Evolutionary conservation across 2,797 vertebrate species (phyloP), one percentile per base, ranked within the genome.

Genomic region (Acanthopagrus latus): DNA sequence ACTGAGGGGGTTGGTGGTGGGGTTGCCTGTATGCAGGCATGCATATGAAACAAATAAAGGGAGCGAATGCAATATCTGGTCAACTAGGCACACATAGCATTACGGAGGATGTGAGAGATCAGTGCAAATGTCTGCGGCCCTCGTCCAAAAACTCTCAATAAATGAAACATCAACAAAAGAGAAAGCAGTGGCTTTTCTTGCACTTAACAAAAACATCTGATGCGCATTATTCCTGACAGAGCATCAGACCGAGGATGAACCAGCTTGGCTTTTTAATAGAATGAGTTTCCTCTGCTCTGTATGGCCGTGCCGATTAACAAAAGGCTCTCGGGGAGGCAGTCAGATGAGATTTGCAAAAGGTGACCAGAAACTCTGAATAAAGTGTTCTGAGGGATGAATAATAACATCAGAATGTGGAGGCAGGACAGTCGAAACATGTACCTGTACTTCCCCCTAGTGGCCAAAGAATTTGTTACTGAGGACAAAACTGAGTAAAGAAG

Each of bases 201-300:
- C 81, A 88, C 93, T 94, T 94, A 93, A 94, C 92, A 93, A 91
- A 94, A 94, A 92, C 94, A 95, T 95, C 92, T 95, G 94, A 95
- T 78, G 88, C 76, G 80, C 86, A 95, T 95, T 95, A 95, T 93
- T 91, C 69, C 87, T 88, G 89, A 91, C 79, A 92, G 86, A 83
- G 87, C 84, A 88, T 86, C 89, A 88, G 86, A 90, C 83, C 78
- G 75, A 81, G 91, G 90, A 92, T 92, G 89, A 91, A 90, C 38
- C 85, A 75, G 78, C 79, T 73, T 55, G 59, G 81, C 78, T 82
- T 89, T 89, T 80, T 80, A 88, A 89, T 85, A 89, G 84, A 87
- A 80, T 54, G 71, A 71, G 79, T 87, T 94, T 90, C 86, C 80
- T 86, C 80, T 84, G 71, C 70, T 67, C 69, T 66, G 72, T 78